Evolutionary conservation across 2,888 invertebrate species (phyloP), one percentile per base, ranked within the genome.

Genomic region (Linyphia triangularis): DNA sequence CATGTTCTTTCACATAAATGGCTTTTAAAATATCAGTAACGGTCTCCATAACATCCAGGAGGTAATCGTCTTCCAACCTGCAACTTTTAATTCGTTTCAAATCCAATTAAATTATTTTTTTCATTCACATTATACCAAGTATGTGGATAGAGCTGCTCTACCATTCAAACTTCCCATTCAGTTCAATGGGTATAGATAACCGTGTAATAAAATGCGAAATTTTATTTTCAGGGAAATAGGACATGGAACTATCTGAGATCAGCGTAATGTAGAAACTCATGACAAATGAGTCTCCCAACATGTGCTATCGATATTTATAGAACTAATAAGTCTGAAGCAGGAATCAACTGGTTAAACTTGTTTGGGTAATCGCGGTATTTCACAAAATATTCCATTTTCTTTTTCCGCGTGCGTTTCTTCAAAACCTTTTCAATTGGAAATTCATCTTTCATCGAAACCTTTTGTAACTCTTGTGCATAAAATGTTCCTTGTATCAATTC

Each of bases 141-240:
- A 30, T 37, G 65, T 9, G 63, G 43, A 59, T 90, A 90, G 19
- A 90, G 84, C 26, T 91, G 89, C 82, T 91, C 90, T n/a, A 82
- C 82, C 33, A 91, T 43, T 30, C 79, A 91, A 4, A 91, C 90
- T 73, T 89, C 89, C 91, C 91, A 92, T 16, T 59, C 40, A 91
- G 83, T 43, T 77, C 59, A n/a, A 91, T 89, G 24, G 85, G 72
- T 40, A 88, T 77, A 10, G 90, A 90, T 63, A 92, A 72, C 7
- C 91, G 90, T 7, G 91, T 92, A 51, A 28, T 86, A 84, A 90
- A 92, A 65, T 88, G 70, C 10, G 91, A 85, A 13, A 91, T 88
- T 22, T 88, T 91, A 85, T 91, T 92, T 28, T 90, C 73, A 0
- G 91, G 90, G 26, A 85, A 85, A 69, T 59, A 85, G 16, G 26